These are phyloP conservation scores for Diglossa cyanea DNA, from an alignment of 2,797 vertebrate genomes.

Conservation along the genomic window DNA sequence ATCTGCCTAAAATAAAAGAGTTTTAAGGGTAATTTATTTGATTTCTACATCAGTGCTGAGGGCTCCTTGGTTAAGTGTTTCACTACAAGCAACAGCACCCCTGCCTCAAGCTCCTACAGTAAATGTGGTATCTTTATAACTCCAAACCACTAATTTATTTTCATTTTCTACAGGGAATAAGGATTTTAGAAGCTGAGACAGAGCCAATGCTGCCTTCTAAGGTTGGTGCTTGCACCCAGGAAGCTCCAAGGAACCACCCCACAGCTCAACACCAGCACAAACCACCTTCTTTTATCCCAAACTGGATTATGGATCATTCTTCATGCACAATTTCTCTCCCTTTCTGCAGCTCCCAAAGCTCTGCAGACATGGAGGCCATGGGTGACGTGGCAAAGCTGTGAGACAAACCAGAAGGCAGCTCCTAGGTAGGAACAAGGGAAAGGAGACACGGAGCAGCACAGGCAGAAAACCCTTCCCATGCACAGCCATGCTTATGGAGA, in stretches of 20 bases:
- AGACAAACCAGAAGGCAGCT: background rate
- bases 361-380: background rate
- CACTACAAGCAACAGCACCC: background rate
- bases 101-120: accelerated
- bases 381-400: background rate
- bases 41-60: background rate
- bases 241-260: background rate
- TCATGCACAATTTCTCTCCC: background rate
- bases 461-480: background rate
- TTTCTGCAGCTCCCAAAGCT: background rate
- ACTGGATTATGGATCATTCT: accelerated
- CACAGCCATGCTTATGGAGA: background rate
- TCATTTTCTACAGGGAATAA: background rate
- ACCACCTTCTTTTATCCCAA: accelerated
- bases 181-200: background rate
- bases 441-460: background rate
- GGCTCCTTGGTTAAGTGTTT: background rate
- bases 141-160: accelerated
- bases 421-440: background rate
- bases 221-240: background rate
- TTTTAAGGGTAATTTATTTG: background rate
- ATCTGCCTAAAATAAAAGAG: background rate
- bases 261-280: background rate
- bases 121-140: accelerated
- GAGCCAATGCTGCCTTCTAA: conserved; percentile 5